phyloP scores from a whole-genome alignment of 1,140 invertebrate species.

The Camponotus vicinus region DNA sequence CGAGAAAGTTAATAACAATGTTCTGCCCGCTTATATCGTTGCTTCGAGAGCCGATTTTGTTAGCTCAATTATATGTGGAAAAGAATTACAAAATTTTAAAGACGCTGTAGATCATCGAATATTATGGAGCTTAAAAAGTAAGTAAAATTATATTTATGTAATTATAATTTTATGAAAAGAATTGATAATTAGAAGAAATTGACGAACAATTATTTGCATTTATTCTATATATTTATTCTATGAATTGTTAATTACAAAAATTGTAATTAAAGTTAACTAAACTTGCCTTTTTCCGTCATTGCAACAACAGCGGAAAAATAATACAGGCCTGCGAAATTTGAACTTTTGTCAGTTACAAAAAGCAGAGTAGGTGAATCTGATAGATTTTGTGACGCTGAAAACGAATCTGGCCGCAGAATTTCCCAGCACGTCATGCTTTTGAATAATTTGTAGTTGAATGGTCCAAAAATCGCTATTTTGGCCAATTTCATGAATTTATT shows the following conservation, averaged over 20 bases:
- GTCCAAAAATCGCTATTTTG: too few relatives aligned
- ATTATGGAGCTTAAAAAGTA: conserved; percentile 81
- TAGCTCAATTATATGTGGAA: conserved; percentile 72
- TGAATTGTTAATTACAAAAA: too few relatives aligned
- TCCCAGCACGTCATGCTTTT: too few relatives aligned
- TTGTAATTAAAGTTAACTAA: not conserved
- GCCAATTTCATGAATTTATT: too few relatives aligned
- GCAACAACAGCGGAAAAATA: too few relatives aligned
- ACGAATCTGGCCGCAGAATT: too few relatives aligned
- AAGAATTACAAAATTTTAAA: conserved; percentile 73
- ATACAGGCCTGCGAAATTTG: too few relatives aligned
- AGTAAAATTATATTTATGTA: conserved; percentile 46
- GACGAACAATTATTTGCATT: not conserved
- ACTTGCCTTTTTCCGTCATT: not conserved
- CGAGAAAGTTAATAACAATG: not conserved
- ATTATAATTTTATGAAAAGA: not conserved
- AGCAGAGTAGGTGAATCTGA: too few relatives aligned
- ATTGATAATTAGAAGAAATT: not conserved
- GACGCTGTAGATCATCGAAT: conserved; percentile 73
- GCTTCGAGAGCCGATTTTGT: conserved; percentile 58
- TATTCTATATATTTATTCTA: not conserved
- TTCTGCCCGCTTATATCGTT: conserved; percentile 78
- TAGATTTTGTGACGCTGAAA: too few relatives aligned
- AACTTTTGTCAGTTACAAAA: too few relatives aligned
- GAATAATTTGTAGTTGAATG: too few relatives aligned